Base-by-base conservation (phyloP, 2,888 invertebrate genomes). In the Patella ulyssiponensis region DNA sequence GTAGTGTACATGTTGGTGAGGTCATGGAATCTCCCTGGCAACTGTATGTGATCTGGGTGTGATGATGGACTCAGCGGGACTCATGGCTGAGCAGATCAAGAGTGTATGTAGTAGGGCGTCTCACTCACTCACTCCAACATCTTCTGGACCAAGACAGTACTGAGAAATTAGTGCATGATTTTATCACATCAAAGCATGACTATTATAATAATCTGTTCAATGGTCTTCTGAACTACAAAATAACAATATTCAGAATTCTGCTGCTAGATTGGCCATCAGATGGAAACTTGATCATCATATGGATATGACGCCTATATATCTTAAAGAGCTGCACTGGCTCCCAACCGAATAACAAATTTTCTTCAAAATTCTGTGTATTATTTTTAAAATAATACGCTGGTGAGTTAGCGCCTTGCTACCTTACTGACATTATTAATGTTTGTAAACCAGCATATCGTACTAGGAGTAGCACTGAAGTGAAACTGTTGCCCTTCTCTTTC, bases 291-390 rank as follows among this genome's bases (percentile, higher is more conserved):
- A 14, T n/a, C 33, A 9, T 20, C 53, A 53, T 17, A 17, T 9
- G 7, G 58, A 74, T n/a, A 58, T 74, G 33, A 27, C 58, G 17
- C 73, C 73, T 56, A 33, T 74, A 0, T n/a, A n/a, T n/a, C 58
- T 74, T 1, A 74, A 23, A 11, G 54, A 54, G 33, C 73, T 74
- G 12, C 73, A 58, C 27, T 74, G 73, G 58, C 73, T 52, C 73
- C 73, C 58, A 11, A 33, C 56, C 9, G 33, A 20, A n/a, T 17
- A 54, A 9, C 23, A 56, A 74, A 54, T 74, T 11, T n/a, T n/a
- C n/a, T 74, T 27, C 56, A 74, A 74, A 33, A 14, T 74, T 56
- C 56, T 58, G 15, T 17, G 53, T 27, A 54, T 74, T 4, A 14
- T 58, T 44, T 74, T 56, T 33, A 11, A 33, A 52, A n/a, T 44